Percentiles rank a stretch among this genome's conserved stretches.
These are phyloP conservation scores for Aelia acuminata DNA, from an alignment of 2,888 invertebrate genomes.

Conservation along the genomic window DNA sequence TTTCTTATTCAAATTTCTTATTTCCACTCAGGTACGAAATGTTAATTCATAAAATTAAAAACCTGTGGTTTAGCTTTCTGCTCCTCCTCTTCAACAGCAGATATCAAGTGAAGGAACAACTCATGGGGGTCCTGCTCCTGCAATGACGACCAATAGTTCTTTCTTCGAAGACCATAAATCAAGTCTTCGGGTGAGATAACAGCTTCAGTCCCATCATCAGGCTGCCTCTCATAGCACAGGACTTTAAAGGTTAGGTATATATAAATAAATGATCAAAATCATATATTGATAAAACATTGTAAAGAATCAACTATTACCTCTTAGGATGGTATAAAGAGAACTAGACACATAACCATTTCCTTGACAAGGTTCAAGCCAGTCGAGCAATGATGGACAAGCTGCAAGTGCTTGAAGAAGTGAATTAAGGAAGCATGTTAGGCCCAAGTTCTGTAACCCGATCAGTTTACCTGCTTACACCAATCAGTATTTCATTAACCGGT, in stretches of 20 bases:
- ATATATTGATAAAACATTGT: neutral
- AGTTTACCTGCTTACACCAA: conserved; percentile 75
- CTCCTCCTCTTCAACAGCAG: conserved; percentile 91
- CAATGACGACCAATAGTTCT: conserved; percentile 89
- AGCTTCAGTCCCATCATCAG: conserved; percentile 67
- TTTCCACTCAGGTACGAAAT: neutral
- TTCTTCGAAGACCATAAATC: conserved; percentile 80
- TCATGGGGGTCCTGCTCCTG: conserved; percentile 97
- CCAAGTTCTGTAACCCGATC: conserved; percentile 90
- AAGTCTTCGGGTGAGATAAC: conserved; percentile 78
- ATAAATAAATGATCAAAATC: conserved; percentile 63
- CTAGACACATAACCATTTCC: conserved; percentile 81
- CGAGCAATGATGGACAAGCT: conserved; percentile 86
- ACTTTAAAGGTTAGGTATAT: conserved; percentile 70
- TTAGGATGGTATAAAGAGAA: conserved; percentile 70
- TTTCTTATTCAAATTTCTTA: neutral
- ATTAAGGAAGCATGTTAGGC: conserved; percentile 94
- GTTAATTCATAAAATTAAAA: neutral
- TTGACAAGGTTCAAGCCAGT: conserved; percentile 81
- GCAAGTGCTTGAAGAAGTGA: conserved; percentile 91
- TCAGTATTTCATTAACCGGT: conserved; percentile 49
- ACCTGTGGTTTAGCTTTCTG: conserved; percentile 64
- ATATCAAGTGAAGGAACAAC: conserved; percentile 87
- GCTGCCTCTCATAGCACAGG: conserved; percentile 74
- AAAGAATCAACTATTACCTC: conserved; percentile 60